Percentiles rank a stretch among this genome's conserved stretches.
Conservation (phyloP, 2,797 vertebrate species). For the Paguma larvata region DNA sequence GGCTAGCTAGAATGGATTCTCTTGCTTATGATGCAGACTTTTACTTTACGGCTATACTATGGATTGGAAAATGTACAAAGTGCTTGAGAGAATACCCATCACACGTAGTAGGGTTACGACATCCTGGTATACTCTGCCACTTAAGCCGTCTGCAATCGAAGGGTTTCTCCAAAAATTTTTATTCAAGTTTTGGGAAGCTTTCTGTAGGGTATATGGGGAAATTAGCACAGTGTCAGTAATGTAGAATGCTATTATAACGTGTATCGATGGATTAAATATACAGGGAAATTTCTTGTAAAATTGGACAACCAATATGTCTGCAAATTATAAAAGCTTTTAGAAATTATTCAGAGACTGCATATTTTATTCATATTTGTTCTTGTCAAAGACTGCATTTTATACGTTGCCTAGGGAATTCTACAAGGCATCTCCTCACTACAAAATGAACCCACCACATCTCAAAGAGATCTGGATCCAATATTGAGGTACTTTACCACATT, state of each 20-base stretch:
- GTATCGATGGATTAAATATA: background rate
- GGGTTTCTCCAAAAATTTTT: background rate
- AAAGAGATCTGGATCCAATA: background rate
- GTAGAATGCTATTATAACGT: background rate
- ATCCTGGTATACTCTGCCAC: background rate
- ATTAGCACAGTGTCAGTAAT: background rate
- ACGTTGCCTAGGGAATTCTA: background rate
- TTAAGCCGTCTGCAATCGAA: background rate
- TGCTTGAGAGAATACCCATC: background rate
- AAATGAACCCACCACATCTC: background rate
- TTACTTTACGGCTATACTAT: background rate
- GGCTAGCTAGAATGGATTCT: background rate
- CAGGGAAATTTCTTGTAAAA: background rate
- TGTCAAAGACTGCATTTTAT: background rate
- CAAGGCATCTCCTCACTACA: background rate
- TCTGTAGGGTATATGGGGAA: background rate
- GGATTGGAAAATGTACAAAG: background rate
- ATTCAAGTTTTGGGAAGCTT: background rate
- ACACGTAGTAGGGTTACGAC: background rate
- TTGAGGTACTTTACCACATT: background rate
- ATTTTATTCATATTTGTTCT: background rate
- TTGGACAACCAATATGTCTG: background rate
- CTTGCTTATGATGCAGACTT: background rate
- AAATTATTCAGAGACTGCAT: background rate
- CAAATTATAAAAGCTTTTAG: background rate